A percentile compares a stretch with the other conserved stretches of the same genome.
These are phyloP conservation scores for Sitophilus oryzae DNA, from an alignment of 1,140 invertebrate genomes.

Conservation along the genomic window DNA sequence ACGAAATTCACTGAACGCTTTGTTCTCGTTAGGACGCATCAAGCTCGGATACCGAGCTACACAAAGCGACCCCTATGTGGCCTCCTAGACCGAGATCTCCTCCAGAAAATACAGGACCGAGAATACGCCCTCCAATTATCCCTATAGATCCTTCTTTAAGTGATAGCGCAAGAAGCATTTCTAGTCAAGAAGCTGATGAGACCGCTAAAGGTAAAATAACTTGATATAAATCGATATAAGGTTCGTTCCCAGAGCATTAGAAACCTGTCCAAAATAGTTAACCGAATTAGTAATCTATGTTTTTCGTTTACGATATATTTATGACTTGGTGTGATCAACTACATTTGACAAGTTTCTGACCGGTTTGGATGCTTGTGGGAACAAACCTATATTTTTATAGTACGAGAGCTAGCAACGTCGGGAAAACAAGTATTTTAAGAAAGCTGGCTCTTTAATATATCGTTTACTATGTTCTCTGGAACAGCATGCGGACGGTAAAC, in stretches of 20 bases:
- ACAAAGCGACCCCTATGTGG: conserved; percentile 46
- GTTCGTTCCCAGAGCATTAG: neutral
- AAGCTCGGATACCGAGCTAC: conserved; percentile 55
- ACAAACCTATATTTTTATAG: too few relatives aligned
- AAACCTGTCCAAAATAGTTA: too few relatives aligned
- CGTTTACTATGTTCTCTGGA: too few relatives aligned
- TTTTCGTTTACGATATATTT: too few relatives aligned
- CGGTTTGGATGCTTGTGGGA: too few relatives aligned
- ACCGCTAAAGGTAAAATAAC: conserved; percentile 34
- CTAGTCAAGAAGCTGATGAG: conserved; percentile 50
- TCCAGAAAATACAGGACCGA: conserved; percentile 27
- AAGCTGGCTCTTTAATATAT: too few relatives aligned
- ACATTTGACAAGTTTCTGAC: too few relatives aligned
- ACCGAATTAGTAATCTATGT: too few relatives aligned
- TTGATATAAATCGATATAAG: neutral
- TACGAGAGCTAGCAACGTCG: too few relatives aligned
- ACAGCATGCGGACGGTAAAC: too few relatives aligned
- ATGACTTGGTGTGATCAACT: too few relatives aligned
- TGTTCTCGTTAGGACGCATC: conserved; percentile 44
- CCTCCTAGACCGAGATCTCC: conserved; percentile 38
- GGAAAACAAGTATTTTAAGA: too few relatives aligned
- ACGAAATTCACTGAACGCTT: neutral
- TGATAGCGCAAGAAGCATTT: conserved; percentile 51
- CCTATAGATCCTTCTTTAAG: conserved; percentile 41
- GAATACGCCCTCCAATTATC: conserved; percentile 29